A percentile compares a stretch with the other conserved stretches of the same genome.
phyloP scores from a whole-genome alignment of 2,888 invertebrate species.

The Neria commutata region DNA sequence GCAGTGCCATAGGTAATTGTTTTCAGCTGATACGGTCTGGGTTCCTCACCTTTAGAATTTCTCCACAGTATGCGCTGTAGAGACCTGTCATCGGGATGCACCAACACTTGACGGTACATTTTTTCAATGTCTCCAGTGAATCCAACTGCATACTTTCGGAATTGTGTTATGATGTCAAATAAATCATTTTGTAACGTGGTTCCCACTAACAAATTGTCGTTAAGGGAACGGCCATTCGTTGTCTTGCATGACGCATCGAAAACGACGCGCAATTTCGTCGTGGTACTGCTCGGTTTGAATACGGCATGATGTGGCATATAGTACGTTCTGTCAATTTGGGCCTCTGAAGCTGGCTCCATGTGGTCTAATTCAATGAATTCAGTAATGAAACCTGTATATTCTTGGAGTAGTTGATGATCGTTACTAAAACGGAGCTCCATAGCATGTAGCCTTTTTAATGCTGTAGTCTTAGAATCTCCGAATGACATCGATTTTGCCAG shows the following conservation, averaged over 20 bases:
- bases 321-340: neutral
- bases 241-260: slow-evolving; percentile 2
- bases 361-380: slow-evolving; percentile 17
- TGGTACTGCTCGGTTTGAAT: neutral
- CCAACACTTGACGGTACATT: neutral
- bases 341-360: slow-evolving; percentile 10
- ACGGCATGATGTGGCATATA: slow-evolving; percentile 9
- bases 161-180: neutral
- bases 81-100: neutral
- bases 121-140: slow-evolving; percentile 3
- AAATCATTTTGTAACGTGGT: slow-evolving; percentile 23
- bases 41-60: slow-evolving; percentile 8
- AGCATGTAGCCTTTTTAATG: slow-evolving; percentile 4
- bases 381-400: slow-evolving; percentile 20
- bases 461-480: slow-evolving; percentile 11
- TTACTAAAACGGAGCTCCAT: slow-evolving; percentile 18
- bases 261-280: neutral
- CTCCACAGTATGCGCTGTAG: neutral
- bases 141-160: neutral
- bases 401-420: neutral
- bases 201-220: slow-evolving; percentile 15
- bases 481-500: slow-evolving; percentile 15
- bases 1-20: slow-evolving; percentile 13
- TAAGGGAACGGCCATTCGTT: neutral
- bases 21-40: slow-evolving; percentile 8